phyloP scores from a whole-genome alignment of 2,113 vertebrate genomes.

The Symphodus melops region DNA sequence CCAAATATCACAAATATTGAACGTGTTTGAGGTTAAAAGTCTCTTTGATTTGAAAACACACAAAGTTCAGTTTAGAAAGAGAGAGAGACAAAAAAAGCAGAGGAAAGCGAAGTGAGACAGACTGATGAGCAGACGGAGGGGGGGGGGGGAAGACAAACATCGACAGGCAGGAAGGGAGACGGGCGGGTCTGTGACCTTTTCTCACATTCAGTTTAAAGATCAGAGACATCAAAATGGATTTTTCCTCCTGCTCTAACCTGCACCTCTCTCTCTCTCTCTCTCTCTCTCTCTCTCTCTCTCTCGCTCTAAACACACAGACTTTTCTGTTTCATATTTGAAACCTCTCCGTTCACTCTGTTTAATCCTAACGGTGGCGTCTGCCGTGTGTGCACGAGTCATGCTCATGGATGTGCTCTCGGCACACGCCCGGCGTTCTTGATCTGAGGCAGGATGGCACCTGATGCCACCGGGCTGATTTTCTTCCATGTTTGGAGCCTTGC shows the following conservation, averaged over 20 bases:
- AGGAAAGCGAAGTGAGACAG: background rate
- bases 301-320: background rate
- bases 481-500: conserved; percentile 8
- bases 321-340: background rate
- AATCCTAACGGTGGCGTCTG: no score
- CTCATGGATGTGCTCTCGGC: no score
- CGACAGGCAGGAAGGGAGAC: background rate
- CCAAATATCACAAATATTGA: no score
- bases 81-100: no score
- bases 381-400: no score
- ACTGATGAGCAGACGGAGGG: background rate
- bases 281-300: background rate
- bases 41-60: no score
- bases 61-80: no score
- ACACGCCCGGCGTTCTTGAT: no score
- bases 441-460: background rate
- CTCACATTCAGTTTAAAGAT: conserved; percentile 68
- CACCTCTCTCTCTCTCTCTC: background rate
- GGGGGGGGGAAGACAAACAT: background rate
- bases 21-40: no score
- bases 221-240: conserved; percentile 63
- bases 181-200: conserved; percentile 66
- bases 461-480: conserved; percentile 9
- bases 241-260: conserved; percentile 33
- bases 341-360: no score